Evolutionary conservation across 2,113 vertebrate genomes (phyloP).

Genomic region (human): GRCh38 chr18:8991001-8991500

Average conservation of each 20-base stretch:
- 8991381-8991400: neutral
- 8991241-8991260: conserved; percentile 50
- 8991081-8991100: conserved; percentile 7
- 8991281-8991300: conserved; percentile 65
- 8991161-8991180: neutral
- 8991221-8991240: conserved; percentile 60
- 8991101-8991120: neutral
- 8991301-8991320: conserved; percentile 72
- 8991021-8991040: neutral
- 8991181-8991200: conserved; percentile 8
- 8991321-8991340: conserved; percentile 77
- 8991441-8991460: neutral
- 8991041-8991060: neutral
- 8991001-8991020: neutral
- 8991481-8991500: neutral
- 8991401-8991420: neutral
- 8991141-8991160: neutral
- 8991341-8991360: conserved; percentile 58
- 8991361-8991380: conserved; percentile 72
- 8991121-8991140: neutral
- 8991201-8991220: conserved; percentile 70
- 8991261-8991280: conserved; percentile 67
- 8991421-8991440: conserved; percentile 47
- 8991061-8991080: neutral
- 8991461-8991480: neutral